Conservation (phyloP, 2,113 vertebrate genomes). For the Xiphophorus hellerii region DNA sequence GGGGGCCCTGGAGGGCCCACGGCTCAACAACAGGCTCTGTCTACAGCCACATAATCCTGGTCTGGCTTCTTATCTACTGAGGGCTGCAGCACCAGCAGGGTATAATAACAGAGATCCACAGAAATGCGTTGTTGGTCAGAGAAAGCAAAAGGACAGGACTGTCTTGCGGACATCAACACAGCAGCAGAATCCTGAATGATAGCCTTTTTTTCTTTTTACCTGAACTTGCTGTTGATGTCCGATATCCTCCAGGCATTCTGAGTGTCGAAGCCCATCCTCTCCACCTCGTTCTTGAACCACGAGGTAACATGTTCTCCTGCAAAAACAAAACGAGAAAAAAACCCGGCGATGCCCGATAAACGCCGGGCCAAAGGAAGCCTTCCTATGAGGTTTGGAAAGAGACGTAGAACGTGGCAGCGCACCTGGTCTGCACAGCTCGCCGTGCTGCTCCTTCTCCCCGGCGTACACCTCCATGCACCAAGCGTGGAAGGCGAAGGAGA, state of each 20-base stretch:
- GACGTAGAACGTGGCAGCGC: neutral
- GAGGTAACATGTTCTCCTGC: slow-evolving; percentile 94
- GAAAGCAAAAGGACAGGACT: slow-evolving; percentile 16
- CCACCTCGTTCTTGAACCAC: slow-evolving; percentile 96
- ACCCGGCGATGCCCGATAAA: slow-evolving; percentile 36
- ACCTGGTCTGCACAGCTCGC: slow-evolving; percentile 95
- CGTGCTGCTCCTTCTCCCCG: slow-evolving; percentile 95
- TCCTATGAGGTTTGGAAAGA: neutral
- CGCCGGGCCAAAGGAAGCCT: neutral
- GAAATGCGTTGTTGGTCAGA: slow-evolving; percentile 28
- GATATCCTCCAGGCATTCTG: slow-evolving; percentile 98
- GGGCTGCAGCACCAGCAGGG: slow-evolving; percentile 27
- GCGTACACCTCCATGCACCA: slow-evolving; percentile 96
- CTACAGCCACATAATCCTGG: slow-evolving; percentile 63
- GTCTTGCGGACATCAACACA: slow-evolving; percentile 11
- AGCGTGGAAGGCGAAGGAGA: slow-evolving; percentile 96
- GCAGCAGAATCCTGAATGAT: slow-evolving; percentile 23
- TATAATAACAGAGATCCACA: slow-evolving; percentile 38
- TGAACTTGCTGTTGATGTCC: slow-evolving; percentile 98
- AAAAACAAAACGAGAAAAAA: slow-evolving; percentile 39
- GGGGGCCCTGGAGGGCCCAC: slow-evolving; percentile 22
- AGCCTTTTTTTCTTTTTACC: slow-evolving; percentile 70
- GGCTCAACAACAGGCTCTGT: slow-evolving; percentile 55
- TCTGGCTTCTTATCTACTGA: slow-evolving; percentile 45
- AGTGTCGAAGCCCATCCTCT: slow-evolving; percentile 97